Base-by-base conservation (phyloP, 2,797 vertebrate species). In the Squalus acanthias region DNA sequence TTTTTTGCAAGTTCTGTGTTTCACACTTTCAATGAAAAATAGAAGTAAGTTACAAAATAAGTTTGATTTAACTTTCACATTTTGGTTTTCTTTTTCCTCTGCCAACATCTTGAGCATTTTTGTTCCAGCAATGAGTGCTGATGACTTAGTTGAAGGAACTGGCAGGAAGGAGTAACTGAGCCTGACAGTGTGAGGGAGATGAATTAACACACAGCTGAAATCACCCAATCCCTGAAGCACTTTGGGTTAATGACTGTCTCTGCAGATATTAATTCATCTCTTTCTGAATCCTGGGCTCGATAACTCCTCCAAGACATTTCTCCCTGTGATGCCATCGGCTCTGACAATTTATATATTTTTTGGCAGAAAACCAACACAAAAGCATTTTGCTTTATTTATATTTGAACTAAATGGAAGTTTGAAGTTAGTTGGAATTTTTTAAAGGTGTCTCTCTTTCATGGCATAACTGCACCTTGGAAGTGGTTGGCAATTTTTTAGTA, bases 141-240 rank as follows among this genome's bases (percentile, higher is more conserved):
- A 50, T 46, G 46, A 24, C 82, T 50, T 50, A 85, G 82, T 50
- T 85, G 82, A 50, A 93, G 65, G 91, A 93, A 93, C 91, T 93
- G 91, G 65, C 91, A 69, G n/a, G 65, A 63, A 93, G 91, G 65
- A 93, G 91, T 93, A 69, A 46, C 65, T 69, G 63, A 69, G 63
- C 91, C 65, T 93, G 91, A 46, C 63, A 67, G 63, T 69, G 20
- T 93, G n/a, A 93, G 91, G 91, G 91, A 93, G 65, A 93, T 93
- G 65, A 93, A 46, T 93, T 93, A 93, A 93, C 65, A 26, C 65
- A 26, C n/a, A 93, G 91, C 69, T 93, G 94, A 76, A 57, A 57
- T 95, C 94, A 60, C 67, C 69, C 94, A 95, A 95, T 95, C 94
- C 72, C 72, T 76, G 20, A 57, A 95, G 94, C 67, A 17, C 53